phyloP scores from a whole-genome alignment of 53 echinoderm and acorn worm genomes.

The Paelopatides confundens region DNA sequence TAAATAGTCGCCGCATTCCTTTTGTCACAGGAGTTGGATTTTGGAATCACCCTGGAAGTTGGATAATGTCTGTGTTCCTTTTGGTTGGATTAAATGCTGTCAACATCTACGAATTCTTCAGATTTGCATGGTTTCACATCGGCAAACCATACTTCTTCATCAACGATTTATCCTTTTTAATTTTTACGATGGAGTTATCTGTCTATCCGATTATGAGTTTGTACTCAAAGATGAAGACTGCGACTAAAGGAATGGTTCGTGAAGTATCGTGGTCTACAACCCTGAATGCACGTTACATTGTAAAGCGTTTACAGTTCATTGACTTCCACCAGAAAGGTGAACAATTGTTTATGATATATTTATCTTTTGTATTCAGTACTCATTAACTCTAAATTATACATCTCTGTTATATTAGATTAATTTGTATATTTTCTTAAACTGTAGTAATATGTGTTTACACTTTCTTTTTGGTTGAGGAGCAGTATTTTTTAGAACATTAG shows the following conservation, averaged over 20 bases:
- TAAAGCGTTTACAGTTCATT: slow-evolving; percentile 17
- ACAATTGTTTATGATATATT: not conserved
- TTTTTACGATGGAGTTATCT: not conserved
- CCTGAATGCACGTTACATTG: not conserved
- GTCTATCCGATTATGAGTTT: slow-evolving; percentile 16
- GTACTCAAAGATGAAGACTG: not conserved
- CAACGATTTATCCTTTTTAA: not conserved
- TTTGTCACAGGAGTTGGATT: not conserved
- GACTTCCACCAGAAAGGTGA: slow-evolving; percentile 3
- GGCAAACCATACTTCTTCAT: not conserved
- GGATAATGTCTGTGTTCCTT: not conserved
- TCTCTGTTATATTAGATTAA: no score
- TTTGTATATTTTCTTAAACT: no score
- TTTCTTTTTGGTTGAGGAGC: no score
- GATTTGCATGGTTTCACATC: not conserved
- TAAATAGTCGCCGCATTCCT: no score
- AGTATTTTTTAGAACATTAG: no score
- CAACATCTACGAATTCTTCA: not conserved
- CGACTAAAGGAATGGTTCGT: not conserved
- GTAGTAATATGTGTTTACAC: not conserved
- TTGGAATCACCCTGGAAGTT: not conserved
- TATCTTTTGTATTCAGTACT: no score
- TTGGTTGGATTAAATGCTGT: not conserved
- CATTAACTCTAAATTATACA: no score
- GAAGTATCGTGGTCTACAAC: not conserved